These are phyloP conservation scores for Orthonychiurus folsomi DNA, from an alignment of 2,888 invertebrate species.

Conservation along the genomic window DNA sequence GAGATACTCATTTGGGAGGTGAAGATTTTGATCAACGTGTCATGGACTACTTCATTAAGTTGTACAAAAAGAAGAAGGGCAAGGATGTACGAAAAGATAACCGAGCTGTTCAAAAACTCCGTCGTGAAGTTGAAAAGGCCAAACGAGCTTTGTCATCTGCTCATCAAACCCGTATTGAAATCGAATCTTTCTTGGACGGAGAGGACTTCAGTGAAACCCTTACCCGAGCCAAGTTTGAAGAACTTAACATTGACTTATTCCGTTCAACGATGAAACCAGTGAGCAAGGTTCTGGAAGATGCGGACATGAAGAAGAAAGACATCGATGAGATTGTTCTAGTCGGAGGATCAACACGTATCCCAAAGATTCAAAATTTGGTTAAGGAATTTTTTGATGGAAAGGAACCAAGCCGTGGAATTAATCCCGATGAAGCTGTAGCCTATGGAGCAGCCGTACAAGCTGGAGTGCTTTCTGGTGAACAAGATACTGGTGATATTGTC, in stretches of 20 bases:
- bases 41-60: slow-evolving; percentile 97
- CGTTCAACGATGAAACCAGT: slow-evolving; percentile 90
- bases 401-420: slow-evolving; percentile 95
- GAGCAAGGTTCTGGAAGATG: slow-evolving; percentile 91
- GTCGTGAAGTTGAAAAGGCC: slow-evolving; percentile 95
- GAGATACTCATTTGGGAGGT: slow-evolving; percentile 96
- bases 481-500: slow-evolving; percentile 92
- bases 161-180: slow-evolving; percentile 95
- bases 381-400: slow-evolving; percentile 95
- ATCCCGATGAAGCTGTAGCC: slow-evolving; percentile 89
- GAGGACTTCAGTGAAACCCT: slow-evolving; percentile 97
- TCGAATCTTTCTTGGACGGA: slow-evolving; percentile 96
- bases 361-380: slow-evolving; percentile 88
- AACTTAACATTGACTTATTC: slow-evolving; percentile 73
- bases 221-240: slow-evolving; percentile 97
- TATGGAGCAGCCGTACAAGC: slow-evolving; percentile 73
- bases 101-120: slow-evolving; percentile 80
- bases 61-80: slow-evolving; percentile 98
- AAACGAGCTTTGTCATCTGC: slow-evolving; percentile 89
- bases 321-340: slow-evolving; percentile 98
- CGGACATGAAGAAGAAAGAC: slow-evolving; percentile 97
- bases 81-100: slow-evolving; percentile 87
- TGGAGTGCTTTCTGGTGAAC: slow-evolving; percentile 93
- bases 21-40: slow-evolving; percentile 98
- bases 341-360: slow-evolving; percentile 98